Conservation (phyloP, 2,113 vertebrate genomes). For the Benitochromis conjunctus region DNA sequence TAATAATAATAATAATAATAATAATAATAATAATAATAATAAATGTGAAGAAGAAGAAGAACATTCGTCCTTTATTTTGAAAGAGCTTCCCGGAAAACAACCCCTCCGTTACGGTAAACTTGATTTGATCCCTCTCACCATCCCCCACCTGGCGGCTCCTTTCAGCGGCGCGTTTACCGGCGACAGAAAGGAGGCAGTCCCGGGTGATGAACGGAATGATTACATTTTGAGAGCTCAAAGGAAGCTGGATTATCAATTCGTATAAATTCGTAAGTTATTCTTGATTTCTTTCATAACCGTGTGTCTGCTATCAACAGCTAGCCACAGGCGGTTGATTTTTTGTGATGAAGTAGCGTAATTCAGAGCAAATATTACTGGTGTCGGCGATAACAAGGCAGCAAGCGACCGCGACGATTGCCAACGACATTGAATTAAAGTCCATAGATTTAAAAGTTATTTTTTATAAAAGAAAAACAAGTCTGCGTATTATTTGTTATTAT, state of each 20-base stretch:
- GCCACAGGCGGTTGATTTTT: not conserved
- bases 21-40: not conserved
- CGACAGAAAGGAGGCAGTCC: not conserved
- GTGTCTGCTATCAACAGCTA: not conserved
- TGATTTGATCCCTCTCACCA: constrained; percentile 7
- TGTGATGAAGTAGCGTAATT: not conserved
- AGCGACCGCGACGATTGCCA: not conserved
- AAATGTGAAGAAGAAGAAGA: not conserved
- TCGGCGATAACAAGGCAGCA: not conserved
- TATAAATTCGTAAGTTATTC: constrained; percentile 11
- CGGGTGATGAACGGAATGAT: constrained; percentile 21
- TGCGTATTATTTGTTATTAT: not conserved
- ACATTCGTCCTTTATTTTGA: constrained; percentile 15
- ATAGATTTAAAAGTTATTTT: not conserved
- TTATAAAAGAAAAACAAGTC: not conserved
- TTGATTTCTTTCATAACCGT: not conserved
- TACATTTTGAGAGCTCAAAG: not conserved
- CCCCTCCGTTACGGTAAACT: not conserved
- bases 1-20: not conserved
- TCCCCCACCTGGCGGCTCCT: constrained; percentile 52
- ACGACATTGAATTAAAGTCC: not conserved
- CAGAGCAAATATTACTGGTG: not conserved
- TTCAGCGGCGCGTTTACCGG: not conserved
- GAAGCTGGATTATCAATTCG: not conserved
- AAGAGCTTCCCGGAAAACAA: constrained; percentile 1